phyloP scores from a whole-genome alignment of 1,140 invertebrate genomes.

The Drosophila albomicans region DNA sequence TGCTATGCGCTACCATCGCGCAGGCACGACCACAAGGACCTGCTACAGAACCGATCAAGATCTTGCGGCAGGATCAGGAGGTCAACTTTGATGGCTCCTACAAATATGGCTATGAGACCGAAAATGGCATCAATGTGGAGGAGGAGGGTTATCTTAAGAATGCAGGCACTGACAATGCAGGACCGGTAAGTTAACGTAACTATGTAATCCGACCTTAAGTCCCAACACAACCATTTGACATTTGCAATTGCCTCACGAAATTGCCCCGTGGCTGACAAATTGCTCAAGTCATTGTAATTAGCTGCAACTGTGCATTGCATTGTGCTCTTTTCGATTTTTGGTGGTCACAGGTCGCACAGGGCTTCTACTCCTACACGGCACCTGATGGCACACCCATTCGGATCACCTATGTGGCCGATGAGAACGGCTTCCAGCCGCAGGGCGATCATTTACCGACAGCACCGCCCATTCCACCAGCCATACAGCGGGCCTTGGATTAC shows the following conservation, averaged over 20 bases:
- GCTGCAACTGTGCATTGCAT: slow-evolving; percentile 10
- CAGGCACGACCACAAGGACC: slow-evolving; percentile 72
- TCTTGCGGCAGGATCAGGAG: slow-evolving; percentile 87
- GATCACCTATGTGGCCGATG: slow-evolving; percentile 91
- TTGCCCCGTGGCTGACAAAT: slow-evolving; percentile 34
- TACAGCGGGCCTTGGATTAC: slow-evolving; percentile 88
- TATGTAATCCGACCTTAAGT: slow-evolving; percentile 21
- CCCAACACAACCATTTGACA: slow-evolving; percentile 43
- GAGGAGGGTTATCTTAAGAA: slow-evolving; percentile 90
- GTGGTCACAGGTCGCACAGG: slow-evolving; percentile 86
- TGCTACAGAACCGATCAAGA: slow-evolving; percentile 86
- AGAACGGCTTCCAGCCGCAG: slow-evolving; percentile 89
- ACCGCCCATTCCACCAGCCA: slow-evolving; percentile 89
- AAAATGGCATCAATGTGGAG: slow-evolving; percentile 89
- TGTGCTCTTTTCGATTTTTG: slow-evolving; percentile 24
- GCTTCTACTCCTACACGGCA: slow-evolving; percentile 90
- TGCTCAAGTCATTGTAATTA: slow-evolving; percentile 37
- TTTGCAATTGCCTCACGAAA: slow-evolving; percentile 48
- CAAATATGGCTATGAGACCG: slow-evolving; percentile 88
- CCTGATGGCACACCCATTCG: slow-evolving; percentile 90
- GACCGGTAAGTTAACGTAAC: slow-evolving; percentile 68
- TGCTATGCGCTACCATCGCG: slow-evolving; percentile 37
- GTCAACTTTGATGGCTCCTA: slow-evolving; percentile 89
- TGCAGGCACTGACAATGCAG: slow-evolving; percentile 87
- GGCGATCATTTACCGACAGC: slow-evolving; percentile 88